Base-by-base conservation (phyloP, 2,797 vertebrate species). In the Acanthis flammea region DNA sequence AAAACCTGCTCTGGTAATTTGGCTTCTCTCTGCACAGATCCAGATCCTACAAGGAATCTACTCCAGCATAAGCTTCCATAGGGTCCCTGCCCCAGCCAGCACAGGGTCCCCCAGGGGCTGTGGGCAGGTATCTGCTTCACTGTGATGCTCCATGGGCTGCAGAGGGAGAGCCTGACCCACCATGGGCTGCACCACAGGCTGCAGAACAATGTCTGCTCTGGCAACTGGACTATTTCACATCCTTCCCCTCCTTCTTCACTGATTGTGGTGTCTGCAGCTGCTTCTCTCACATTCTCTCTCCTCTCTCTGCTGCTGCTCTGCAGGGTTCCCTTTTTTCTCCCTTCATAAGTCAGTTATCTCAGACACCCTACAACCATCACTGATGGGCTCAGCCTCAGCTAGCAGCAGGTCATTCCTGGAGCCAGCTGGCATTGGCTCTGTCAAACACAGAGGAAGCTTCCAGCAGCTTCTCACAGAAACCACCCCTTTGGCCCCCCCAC, bases 131-230 rank as follows among this genome's bases (percentile, higher is more conserved):
- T 57, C 33, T 47, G 28, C 51, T 39, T 47, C 33, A 27, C 62
- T 23, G 24, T 45, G 30, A 19, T 62, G 13, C 33, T 48, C 41
- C 33, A 9, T 2, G 12, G 33, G 31, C 50, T 30, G 21, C 25
- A 42, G 51, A 30, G 33, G 25, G 16, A 47, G 33, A 63, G 33
- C 10, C 39, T 16, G 19, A 61, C 55, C 39, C 45, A 41, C 33
- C 67, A 7, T 2, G 9, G 27, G 10, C 41, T 0, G 0, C 24
- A n/a, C 31, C 60, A 61, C 0, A 0, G 39, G 44, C 31, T 45
- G 30, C 39, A 68, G 39, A 28, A 10, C 4, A 45, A 68, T 6
- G 21, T 35, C 23, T 63, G 33, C 31, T 79, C 31, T 19, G 37
- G 30, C 14, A 25, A n/a, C 41, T 39, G 66, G 16, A 55, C 22